Conservation (phyloP, 2,888 invertebrate genomes). For the Harpalus rufipes region DNA sequence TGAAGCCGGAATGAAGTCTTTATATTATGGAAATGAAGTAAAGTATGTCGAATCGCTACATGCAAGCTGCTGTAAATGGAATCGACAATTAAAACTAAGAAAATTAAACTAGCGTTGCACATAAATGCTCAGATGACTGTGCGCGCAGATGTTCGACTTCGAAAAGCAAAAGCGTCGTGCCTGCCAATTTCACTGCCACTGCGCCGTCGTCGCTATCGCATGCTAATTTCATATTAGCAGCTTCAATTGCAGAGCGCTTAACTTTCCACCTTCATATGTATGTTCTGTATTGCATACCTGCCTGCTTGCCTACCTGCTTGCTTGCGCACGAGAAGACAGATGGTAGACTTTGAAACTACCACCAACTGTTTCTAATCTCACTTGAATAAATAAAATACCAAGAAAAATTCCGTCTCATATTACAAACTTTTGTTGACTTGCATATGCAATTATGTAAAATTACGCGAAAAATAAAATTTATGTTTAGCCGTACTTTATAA, state of each 20-base stretch:
- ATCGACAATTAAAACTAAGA: conserved; percentile 61
- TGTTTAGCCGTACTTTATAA: no score
- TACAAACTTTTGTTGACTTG: no score
- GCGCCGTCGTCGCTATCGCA: conserved; percentile 19
- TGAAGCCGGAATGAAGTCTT: conserved; percentile 17
- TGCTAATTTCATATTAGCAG: conserved; percentile 57
- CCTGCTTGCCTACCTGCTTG: no score
- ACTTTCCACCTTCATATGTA: conserved; percentile 6
- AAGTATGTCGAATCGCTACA: conserved; percentile 52
- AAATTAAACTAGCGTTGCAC: conserved; percentile 59
- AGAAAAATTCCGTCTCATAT: no score
- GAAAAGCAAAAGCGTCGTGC: not conserved
- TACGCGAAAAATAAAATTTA: no score
- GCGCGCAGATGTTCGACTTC: conserved; percentile 49
- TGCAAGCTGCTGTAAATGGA: conserved; percentile 54
- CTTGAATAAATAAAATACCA: no score
- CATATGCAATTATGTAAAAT: no score
- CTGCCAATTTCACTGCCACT: conserved; percentile 35
- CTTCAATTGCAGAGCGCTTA: conserved; percentile 25
- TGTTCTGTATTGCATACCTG: not conserved
- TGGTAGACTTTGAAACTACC: no score
- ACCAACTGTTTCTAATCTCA: no score
- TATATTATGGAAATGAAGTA: conserved; percentile 26
- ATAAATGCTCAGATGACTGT: conserved; percentile 54
- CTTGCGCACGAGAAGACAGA: not conserved